Conservation (phyloP, 2,113 vertebrate species). For the Cyphomyrus plagiostoma region DNA sequence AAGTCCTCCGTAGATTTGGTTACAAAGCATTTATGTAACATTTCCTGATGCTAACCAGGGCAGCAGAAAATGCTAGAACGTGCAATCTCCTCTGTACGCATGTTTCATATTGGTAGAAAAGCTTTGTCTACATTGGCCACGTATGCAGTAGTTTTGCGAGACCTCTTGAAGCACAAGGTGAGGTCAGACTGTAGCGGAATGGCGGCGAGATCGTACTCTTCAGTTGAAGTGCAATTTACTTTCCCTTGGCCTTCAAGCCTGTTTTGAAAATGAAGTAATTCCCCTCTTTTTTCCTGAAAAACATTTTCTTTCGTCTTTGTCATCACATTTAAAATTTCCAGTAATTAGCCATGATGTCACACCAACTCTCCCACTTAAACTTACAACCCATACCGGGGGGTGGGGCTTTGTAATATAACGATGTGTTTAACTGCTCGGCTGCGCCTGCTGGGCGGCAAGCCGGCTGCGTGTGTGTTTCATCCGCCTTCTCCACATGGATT, state of each 20-base stretch:
- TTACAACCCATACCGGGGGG: slow-evolving; percentile 6
- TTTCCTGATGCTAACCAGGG: background rate
- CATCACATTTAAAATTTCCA: slow-evolving; percentile 1
- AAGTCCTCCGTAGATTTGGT: background rate
- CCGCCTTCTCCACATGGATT: background rate
- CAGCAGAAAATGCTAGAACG: background rate
- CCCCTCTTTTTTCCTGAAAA: background rate
- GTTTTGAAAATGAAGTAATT: slow-evolving; percentile 16
- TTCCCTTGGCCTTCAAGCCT: background rate
- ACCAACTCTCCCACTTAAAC: slow-evolving; percentile 4
- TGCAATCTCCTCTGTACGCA: background rate
- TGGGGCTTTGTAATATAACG: background rate
- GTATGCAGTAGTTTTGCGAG: background rate
- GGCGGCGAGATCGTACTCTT: background rate
- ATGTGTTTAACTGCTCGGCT: background rate
- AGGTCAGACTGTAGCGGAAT: background rate
- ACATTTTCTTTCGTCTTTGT: background rate
- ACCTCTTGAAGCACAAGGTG: background rate
- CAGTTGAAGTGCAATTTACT: background rate
- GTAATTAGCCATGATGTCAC: slow-evolving; percentile 19
- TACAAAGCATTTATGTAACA: background rate
- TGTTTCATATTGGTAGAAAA: background rate
- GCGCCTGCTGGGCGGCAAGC: background rate
- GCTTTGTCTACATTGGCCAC: background rate
- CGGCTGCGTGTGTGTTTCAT: background rate